Conservation (phyloP, 2,888 invertebrate genomes). For the Sesia apiformis region DNA sequence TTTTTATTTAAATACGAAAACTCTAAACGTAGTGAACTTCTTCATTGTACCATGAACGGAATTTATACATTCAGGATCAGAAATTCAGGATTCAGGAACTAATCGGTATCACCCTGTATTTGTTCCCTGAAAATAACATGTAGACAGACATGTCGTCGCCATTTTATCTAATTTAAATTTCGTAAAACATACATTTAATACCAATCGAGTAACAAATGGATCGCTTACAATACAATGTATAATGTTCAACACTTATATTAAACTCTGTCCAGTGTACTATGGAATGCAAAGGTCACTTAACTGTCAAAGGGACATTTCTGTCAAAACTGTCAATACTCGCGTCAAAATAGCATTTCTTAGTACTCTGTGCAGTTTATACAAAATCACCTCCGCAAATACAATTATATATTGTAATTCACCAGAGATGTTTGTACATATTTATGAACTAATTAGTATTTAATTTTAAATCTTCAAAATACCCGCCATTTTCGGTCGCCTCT, state of each 20-base stretch:
- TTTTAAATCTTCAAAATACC: not conserved
- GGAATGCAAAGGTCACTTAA: no score
- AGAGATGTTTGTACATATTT: not conserved
- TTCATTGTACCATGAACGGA: no score
- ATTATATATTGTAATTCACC: not conserved
- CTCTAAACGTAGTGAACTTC: no score
- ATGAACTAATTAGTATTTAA: not conserved
- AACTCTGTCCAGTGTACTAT: no score
- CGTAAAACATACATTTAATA: conserved; percentile 9
- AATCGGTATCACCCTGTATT: not conserved
- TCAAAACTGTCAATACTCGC: not conserved
- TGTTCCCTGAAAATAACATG: conserved; percentile 37
- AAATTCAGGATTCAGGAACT: no score
- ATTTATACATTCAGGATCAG: no score
- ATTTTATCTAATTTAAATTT: conserved; percentile 14
- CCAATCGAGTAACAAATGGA: conserved; percentile 19
- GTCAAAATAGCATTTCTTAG: conserved; percentile 5
- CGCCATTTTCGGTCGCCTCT: conserved; percentile 14
- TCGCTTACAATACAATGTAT: conserved; percentile 24
- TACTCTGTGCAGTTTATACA: conserved; percentile 9
- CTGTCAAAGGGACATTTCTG: no score
- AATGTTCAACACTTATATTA: conserved; percentile 7
- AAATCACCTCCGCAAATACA: conserved; percentile 7
- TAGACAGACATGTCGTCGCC: conserved; percentile 58
- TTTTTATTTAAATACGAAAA: no score